A percentile compares a stretch with the other conserved stretches of the same genome.
Evolutionary conservation across 2,797 vertebrate genomes (phyloP).

Genomic region (Phataginus tricuspis): DNA sequence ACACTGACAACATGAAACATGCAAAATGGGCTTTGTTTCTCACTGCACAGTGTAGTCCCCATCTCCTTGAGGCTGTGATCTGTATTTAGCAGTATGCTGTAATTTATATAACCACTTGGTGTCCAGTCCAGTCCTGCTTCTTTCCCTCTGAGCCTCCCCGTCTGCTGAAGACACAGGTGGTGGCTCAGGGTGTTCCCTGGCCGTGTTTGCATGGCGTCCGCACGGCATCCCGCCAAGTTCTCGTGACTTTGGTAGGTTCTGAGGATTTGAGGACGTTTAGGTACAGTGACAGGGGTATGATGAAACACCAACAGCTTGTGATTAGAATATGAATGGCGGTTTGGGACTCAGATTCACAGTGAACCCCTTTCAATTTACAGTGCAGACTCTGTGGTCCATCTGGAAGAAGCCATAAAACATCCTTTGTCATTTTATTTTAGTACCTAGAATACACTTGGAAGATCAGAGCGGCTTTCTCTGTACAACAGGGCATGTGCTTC

Average conservation of each 20-base stretch:
- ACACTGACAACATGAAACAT: not conserved
- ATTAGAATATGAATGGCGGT: conserved; percentile 19
- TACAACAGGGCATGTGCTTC: conserved; percentile 32
- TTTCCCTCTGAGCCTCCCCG: not conserved
- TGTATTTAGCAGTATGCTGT: not conserved
- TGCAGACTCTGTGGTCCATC: not conserved
- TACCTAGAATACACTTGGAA: conserved; percentile 36
- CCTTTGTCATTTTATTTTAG: conserved; percentile 55
- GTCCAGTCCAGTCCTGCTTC: not conserved
- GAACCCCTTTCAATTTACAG: not conserved
- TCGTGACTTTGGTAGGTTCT: not conserved
- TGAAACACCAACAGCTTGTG: not conserved
- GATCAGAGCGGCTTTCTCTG: not conserved
- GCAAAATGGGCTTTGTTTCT: not conserved
- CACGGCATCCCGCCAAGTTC: not conserved
- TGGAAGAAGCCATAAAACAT: conserved; percentile 49
- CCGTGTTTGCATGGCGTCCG: not conserved
- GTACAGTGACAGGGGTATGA: not conserved
- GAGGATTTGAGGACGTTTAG: not conserved
- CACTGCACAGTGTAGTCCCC: not conserved
- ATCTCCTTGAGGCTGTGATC: not conserved
- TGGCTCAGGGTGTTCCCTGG: not conserved
- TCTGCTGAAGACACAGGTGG: not conserved
- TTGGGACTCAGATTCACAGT: conserved; percentile 40
- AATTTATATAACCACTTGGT: not conserved